phyloP scores from a whole-genome alignment of 2,113 vertebrate species.

The Caracal caracal region DNA sequence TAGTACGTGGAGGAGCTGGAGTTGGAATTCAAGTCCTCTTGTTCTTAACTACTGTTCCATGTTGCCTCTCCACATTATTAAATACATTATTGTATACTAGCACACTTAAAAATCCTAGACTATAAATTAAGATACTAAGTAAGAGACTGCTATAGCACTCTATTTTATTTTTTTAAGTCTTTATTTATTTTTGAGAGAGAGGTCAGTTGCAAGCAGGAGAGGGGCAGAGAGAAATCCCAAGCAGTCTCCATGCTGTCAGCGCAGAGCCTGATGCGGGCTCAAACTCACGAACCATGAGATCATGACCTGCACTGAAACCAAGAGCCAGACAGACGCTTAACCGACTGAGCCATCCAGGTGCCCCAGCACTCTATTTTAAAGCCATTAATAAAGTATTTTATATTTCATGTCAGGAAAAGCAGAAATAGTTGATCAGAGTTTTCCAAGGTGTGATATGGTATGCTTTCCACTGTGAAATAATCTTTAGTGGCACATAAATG shows the following conservation, averaged over 20 bases:
- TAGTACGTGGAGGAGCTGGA: background rate
- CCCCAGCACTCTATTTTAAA: background rate
- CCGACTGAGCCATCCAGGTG: no score
- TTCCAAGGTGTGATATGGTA: background rate
- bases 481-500: background rate
- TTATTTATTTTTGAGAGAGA: no score
- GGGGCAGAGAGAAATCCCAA: no score
- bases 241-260: no score
- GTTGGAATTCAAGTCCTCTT: background rate
- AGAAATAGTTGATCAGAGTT: background rate
- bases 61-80: background rate
- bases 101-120: background rate
- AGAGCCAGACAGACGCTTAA: no score
- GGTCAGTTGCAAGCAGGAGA: no score
- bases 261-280: no score
- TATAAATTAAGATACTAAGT: constrained; percentile 11
- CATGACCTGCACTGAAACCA: no score
- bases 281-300: no score
- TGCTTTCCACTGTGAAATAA: background rate
- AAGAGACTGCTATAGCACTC: background rate
- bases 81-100: background rate
- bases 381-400: background rate
- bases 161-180: background rate
- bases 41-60: background rate
- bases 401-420: background rate